phyloP scores from a whole-genome alignment of 1,140 invertebrate species.

The Gonioctena quinquepunctata region DNA sequence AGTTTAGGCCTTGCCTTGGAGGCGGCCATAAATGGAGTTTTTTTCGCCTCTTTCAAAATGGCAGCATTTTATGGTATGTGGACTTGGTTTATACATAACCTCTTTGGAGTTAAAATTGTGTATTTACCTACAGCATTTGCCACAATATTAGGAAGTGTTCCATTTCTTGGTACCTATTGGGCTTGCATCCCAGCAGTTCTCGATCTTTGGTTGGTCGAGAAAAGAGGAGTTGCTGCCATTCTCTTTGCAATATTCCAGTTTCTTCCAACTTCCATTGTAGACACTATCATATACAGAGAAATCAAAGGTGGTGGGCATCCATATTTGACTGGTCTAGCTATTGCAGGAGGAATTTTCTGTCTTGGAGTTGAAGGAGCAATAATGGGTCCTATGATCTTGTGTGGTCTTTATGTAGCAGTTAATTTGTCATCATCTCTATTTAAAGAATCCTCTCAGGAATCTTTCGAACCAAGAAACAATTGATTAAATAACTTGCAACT shows the following conservation, averaged over 20 bases:
- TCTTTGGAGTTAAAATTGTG: conserved; percentile 93
- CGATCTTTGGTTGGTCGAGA: conserved; percentile 92
- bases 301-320: conserved; percentile 97
- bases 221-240: conserved; percentile 73
- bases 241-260: conserved; percentile 84
- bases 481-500: no score
- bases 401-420: conserved; percentile 79
- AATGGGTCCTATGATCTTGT: conserved; percentile 91
- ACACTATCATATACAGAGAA: conserved; percentile 94
- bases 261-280: conserved; percentile 87
- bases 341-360: conserved; percentile 98
- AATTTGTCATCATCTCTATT: conserved; percentile 69
- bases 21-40: conserved; percentile 78
- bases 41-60: conserved; percentile 95
- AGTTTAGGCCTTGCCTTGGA: conserved; percentile 78
- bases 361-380: conserved; percentile 95
- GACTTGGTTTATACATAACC: conserved; percentile 95
- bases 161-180: conserved; percentile 93
- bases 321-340: conserved; percentile 95
- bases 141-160: conserved; percentile 89
- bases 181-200: conserved; percentile 90
- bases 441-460: conserved; percentile 59
- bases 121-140: conserved; percentile 94
- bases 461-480: no score
- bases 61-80: conserved; percentile 96